phyloP scores from a whole-genome alignment of 2,113 vertebrate genomes.

The Morone saxatilis region DNA sequence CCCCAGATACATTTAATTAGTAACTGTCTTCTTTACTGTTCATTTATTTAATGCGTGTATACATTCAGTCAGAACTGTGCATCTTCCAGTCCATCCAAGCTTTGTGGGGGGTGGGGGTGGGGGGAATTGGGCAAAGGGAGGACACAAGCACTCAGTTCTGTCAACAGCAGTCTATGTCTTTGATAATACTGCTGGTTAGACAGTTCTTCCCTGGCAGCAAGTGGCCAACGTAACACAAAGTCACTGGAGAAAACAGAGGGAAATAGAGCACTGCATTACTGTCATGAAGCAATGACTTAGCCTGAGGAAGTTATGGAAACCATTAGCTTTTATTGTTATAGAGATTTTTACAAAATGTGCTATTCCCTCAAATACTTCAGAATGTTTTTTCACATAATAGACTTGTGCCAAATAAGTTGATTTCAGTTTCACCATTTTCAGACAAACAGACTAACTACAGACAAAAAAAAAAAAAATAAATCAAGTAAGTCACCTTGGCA shows the following conservation, averaged over 20 bases:
- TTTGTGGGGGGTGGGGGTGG: neutral
- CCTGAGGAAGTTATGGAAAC: constrained; percentile 63
- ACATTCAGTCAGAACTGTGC: neutral
- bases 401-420: constrained; percentile 75
- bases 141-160: neutral
- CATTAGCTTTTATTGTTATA: constrained; percentile 83
- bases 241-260: neutral
- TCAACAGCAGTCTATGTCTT: neutral
- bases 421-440: constrained; percentile 77
- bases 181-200: neutral
- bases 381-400: constrained; percentile 74
- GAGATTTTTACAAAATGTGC: constrained; percentile 81
- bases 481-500: constrained; percentile 81
- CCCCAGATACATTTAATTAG: constrained; percentile 26
- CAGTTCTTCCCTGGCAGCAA: constrained; percentile 24
- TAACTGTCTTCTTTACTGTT: constrained; percentile 11
- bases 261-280: neutral
- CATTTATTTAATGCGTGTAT: neutral
- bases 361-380: constrained; percentile 79
- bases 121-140: neutral
- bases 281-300: neutral
- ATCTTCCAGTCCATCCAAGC: neutral
- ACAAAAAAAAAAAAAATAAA: constrained; percentile 53
- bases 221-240: neutral
- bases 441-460: constrained; percentile 69